phyloP scores from a whole-genome alignment of 2,797 vertebrate genomes.

The Petrocephalus sullivani region DNA sequence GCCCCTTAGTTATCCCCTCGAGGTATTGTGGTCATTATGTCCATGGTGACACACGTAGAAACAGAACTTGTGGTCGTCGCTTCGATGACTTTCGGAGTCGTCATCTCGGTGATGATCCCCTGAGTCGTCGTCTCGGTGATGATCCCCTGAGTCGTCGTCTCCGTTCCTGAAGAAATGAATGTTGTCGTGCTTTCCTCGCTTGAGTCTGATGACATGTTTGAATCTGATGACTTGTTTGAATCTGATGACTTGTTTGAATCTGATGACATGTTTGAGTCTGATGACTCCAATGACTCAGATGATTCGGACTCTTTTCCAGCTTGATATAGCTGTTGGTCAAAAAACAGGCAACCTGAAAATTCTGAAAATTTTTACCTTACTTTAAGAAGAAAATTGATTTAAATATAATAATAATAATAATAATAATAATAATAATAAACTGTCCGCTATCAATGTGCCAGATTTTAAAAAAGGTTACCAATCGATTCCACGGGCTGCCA shows the following conservation, averaged over 20 bases:
- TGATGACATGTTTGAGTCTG: neutral
- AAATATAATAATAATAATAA: neutral
- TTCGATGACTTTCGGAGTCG: constrained; percentile 6
- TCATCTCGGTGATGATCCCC: constrained; percentile 10
- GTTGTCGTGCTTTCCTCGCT: neutral
- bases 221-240: neutral
- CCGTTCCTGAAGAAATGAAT: constrained; percentile 21
- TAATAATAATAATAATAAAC: no score
- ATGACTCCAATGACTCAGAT: neutral
- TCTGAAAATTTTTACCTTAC: neutral
- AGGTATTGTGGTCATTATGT: neutral
- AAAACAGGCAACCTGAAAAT: neutral
- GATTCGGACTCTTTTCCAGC: neutral
- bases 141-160: constrained; percentile 4
- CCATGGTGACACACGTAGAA: constrained; percentile 23
- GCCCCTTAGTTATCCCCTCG: neutral
- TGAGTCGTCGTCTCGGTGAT: neutral
- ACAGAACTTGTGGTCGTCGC: neutral
- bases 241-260: neutral
- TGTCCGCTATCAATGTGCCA: no score
- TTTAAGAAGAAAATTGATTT: neutral
- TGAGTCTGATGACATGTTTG: constrained; percentile 22
- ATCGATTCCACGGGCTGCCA: no score
- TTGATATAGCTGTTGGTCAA: neutral
- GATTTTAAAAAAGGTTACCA: no score